phyloP scores from a whole-genome alignment of 2,113 vertebrate genomes.

The Tetrax tetrax region DNA sequence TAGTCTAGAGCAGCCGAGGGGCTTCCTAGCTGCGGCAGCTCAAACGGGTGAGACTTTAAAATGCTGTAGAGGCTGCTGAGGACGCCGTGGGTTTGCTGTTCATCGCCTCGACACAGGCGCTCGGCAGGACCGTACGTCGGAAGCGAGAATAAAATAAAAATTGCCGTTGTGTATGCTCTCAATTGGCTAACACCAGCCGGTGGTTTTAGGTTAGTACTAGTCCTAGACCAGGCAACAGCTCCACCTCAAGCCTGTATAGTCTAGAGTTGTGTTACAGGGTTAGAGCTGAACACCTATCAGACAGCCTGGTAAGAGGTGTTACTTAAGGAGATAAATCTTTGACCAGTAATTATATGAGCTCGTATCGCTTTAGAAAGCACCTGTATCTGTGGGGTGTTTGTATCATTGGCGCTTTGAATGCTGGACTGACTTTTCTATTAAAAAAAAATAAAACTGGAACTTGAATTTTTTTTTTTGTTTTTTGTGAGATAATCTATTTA shows the following conservation, averaged over 20 bases:
- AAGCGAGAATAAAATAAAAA: background rate
- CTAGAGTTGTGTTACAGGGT: background rate
- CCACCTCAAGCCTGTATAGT: rapidly evolving
- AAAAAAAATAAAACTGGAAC: background rate
- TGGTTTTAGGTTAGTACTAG: background rate
- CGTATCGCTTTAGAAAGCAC: background rate
- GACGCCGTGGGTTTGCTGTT: background rate
- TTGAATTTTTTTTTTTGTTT: background rate
- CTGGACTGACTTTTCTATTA: background rate
- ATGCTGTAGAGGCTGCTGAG: background rate
- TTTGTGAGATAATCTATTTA: background rate
- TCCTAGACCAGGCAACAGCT: background rate
- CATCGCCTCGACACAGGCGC: background rate
- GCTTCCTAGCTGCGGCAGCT: background rate
- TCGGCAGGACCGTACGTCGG: background rate
- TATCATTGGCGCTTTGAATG: rapidly evolving
- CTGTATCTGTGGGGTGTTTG: background rate
- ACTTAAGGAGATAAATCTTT: background rate
- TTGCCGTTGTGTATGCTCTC: rapidly evolving
- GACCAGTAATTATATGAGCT: rapidly evolving
- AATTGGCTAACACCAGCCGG: rapidly evolving
- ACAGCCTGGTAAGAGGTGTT: background rate
- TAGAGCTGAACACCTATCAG: background rate
- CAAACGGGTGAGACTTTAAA: no score
- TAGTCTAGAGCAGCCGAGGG: background rate